Evolutionary conservation across 1,140 invertebrate species (phyloP), one percentile per base, ranked within the genome.

Genomic region (Diachasmimorpha longicaudata): DNA sequence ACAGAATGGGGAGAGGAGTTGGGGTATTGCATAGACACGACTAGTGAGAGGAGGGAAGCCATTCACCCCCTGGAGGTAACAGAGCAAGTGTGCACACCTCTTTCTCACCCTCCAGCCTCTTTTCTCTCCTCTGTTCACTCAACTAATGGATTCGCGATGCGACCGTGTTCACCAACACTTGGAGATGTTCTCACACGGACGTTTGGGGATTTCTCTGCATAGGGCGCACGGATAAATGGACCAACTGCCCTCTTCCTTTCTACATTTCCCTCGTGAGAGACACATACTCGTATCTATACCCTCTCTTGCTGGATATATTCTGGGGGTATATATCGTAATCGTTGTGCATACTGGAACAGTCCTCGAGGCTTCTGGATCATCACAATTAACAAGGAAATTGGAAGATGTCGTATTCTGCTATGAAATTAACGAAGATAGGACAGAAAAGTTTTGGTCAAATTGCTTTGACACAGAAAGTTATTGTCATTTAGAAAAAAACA

Each of bases 81-180:
- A 63, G 58, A 63, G 58, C 58, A 63, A 63, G 58, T 63, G 58
- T 63, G 58, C 58, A 63, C 19, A 63, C 23, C 58, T 23, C 58
- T 63, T 52, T 52, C 48, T 19, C 48, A 52, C 48, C 58, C 58
- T 25, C 58, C 23, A 14, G 19, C 4, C 58, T 25, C 21, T 63
- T 63, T 31, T 63, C 19, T 31, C 58, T 6, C 31, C 58, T 13
- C 6, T 63, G 58, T 63, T 63, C 58, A 11, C 23, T 25, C 21
- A 25, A 23, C 58, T 63, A 63, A 63, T 63, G 58, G 58, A 63
- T 63, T 63, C 58, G 58, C 23, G 58, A 25, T 23, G 58, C 58
- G 58, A 23, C 58, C 58, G 58, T 63, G 58, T 63, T 63, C 58
- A 63, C 58, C 21, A 63, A 63, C 58, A 63, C 58, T 63, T 63